These are phyloP conservation scores for Coregonus ussuriensis DNA, from an alignment of 2,797 vertebrate species.

Conservation along the genomic window DNA sequence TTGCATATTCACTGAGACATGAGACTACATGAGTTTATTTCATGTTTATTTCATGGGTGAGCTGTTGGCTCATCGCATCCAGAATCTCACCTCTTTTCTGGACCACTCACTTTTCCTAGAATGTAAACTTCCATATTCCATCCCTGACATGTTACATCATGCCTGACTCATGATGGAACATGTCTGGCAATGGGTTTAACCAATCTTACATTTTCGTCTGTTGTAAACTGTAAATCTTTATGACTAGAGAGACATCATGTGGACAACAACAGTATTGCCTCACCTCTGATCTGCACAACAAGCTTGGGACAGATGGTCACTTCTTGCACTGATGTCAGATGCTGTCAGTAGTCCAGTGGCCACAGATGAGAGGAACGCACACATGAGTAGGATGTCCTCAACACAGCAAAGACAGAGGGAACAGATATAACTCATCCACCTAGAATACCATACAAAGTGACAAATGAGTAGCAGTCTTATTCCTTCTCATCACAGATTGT, in stretches of 20 bases:
- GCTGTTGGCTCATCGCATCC: background rate
- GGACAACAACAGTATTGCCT: constrained; percentile 14
- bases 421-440: background rate
- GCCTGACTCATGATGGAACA: background rate
- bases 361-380: background rate
- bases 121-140: background rate
- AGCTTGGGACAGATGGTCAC: constrained; percentile 61
- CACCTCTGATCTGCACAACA: background rate
- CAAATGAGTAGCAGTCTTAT: constrained; percentile 8
- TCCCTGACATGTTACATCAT: background rate
- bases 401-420: background rate
- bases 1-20: background rate
- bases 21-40: background rate
- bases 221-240: background rate
- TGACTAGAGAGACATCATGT: constrained; percentile 25
- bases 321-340: constrained; percentile 49
- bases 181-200: background rate
- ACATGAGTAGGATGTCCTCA: background rate
- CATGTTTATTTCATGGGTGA: background rate
- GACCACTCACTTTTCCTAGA: background rate
- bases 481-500: background rate
- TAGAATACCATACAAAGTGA: background rate
- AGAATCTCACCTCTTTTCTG: background rate
- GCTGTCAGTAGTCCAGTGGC: background rate
- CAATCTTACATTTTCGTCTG: background rate